These are phyloP conservation scores for Boloria euphrosyne DNA, from an alignment of 2,888 invertebrate species.

Conservation along the genomic window DNA sequence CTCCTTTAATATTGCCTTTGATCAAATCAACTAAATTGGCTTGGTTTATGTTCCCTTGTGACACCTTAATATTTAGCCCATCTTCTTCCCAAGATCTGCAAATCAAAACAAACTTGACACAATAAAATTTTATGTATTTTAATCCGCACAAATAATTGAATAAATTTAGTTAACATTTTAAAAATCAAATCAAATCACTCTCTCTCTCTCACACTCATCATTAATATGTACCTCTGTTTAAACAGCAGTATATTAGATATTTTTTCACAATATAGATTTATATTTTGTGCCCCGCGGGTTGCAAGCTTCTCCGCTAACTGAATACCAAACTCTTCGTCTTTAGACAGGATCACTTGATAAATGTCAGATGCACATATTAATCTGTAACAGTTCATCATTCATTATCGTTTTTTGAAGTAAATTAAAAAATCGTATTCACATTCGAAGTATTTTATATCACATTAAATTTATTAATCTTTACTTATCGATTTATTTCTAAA, in stretches of 20 bases:
- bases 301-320: conserved; percentile 52
- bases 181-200: too few relatives aligned
- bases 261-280: conserved; percentile 44
- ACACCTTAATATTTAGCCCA: conserved; percentile 17
- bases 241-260: conserved; percentile 33
- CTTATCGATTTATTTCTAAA: too few relatives aligned
- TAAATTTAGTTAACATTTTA: too few relatives aligned
- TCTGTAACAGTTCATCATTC: conserved; percentile 19
- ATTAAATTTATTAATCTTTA: too few relatives aligned
- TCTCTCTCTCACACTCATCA: too few relatives aligned
- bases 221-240: conserved; percentile 43
- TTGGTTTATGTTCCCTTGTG: conserved; percentile 8
- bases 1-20: neutral
- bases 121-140: too few relatives aligned
- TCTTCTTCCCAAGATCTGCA: conserved; percentile 26
- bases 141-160: too few relatives aligned
- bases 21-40: neutral
- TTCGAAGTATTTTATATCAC: too few relatives aligned
- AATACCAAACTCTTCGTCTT: conserved; percentile 47
- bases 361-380: conserved; percentile 25
- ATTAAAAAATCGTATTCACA: too few relatives aligned
- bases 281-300: conserved; percentile 52
- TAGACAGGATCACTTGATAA: conserved; percentile 47
- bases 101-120: neutral
- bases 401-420: too few relatives aligned